phyloP scores from a whole-genome alignment of 2,888 invertebrate species.

The Limenitis camilla region DNA sequence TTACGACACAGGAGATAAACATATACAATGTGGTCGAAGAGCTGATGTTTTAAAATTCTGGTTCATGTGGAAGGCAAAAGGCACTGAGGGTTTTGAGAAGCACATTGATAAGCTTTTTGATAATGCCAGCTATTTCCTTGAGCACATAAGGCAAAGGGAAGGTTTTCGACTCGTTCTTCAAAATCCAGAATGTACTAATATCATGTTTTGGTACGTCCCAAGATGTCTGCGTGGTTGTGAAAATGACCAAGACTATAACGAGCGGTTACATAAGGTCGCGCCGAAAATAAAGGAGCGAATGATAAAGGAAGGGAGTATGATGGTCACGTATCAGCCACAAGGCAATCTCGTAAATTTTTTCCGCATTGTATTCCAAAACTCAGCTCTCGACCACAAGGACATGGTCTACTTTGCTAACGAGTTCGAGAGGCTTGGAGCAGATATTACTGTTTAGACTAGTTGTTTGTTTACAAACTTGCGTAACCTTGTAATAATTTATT shows the following conservation, averaged over 20 bases:
- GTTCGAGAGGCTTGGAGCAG: constrained; percentile 87
- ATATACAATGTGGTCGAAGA: constrained; percentile 95
- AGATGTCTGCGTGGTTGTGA: constrained; percentile 76
- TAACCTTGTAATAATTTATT: constrained; percentile 33
- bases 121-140: constrained; percentile 81
- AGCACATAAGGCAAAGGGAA: constrained; percentile 77
- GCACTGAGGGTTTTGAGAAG: constrained; percentile 82
- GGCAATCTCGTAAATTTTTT: constrained; percentile 93
- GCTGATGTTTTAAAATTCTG: constrained; percentile 98
- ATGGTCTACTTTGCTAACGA: constrained; percentile 91
- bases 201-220: constrained; percentile 97
- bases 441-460: constrained; percentile 56
- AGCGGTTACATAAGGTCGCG: constrained; percentile 85
- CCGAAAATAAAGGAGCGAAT: constrained; percentile 95
- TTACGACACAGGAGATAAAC: constrained; percentile 91
- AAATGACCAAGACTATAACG: constrained; percentile 73
- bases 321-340: constrained; percentile 96
- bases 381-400: constrained; percentile 86
- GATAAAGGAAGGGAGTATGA: constrained; percentile 96
- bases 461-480: constrained; percentile 24
- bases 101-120: constrained; percentile 87
- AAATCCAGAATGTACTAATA: constrained; percentile 93
- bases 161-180: constrained; percentile 83
- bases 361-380: constrained; percentile 94
- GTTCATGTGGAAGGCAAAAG: constrained; percentile 99